Conservation (phyloP, 2,888 invertebrate genomes). For the Diabrotica balteata region DNA sequence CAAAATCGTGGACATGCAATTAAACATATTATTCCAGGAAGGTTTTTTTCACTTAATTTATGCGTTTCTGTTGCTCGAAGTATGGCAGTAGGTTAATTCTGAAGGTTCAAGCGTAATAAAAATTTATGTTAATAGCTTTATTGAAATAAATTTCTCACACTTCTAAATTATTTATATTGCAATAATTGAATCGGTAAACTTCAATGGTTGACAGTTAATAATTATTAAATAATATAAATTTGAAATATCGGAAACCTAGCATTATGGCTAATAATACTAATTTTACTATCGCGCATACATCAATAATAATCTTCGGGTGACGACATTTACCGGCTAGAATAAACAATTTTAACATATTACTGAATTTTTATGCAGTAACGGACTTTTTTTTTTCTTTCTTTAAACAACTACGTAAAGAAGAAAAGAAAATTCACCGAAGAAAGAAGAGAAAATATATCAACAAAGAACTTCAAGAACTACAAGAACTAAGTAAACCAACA, state of each 20-base stretch:
- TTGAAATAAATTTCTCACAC: conserved; percentile 12
- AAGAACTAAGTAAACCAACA: no score
- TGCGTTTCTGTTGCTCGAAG: background rate
- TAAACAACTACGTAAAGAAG: no score
- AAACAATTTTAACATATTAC: no score
- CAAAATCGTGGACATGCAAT: conserved; percentile 1
- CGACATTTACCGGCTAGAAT: no score
- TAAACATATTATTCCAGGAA: background rate
- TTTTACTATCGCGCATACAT: no score
- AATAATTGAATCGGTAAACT: conserved; percentile 6
- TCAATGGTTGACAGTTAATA: background rate
- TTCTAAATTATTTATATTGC: conserved; percentile 3
- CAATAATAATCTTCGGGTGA: no score
- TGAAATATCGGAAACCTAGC: background rate
- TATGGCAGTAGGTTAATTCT: conserved; percentile 14
- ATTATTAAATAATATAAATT: conserved; percentile 1
- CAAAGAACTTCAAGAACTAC: no score
- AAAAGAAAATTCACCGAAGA: no score
- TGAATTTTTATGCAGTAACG: no score
- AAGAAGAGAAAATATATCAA: no score
- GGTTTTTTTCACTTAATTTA: background rate
- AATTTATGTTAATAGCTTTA: conserved; percentile 9
- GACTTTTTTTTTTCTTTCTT: no score
- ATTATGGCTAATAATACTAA: no score
- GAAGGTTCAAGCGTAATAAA: conserved; percentile 1